Conservation (phyloP, 1,140 invertebrate genomes). For the Aethina tumida region DNA sequence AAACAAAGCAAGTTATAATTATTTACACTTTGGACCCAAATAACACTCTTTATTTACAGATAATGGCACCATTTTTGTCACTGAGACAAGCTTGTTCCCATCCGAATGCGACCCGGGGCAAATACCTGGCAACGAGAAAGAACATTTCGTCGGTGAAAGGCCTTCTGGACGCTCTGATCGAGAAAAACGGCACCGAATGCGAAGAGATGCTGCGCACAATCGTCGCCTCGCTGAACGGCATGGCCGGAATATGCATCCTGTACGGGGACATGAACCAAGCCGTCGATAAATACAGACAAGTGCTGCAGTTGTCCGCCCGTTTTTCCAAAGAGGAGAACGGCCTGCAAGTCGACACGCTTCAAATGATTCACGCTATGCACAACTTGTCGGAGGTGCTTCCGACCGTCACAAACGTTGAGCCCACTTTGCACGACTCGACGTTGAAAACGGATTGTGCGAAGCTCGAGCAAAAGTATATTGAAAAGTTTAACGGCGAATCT, state of each 20-base stretch:
- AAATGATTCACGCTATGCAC: slow-evolving; percentile 57
- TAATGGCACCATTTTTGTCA: slow-evolving; percentile 54
- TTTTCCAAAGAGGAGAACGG: slow-evolving; percentile 36
- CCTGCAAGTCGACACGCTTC: slow-evolving; percentile 38
- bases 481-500: slow-evolving; percentile 33
- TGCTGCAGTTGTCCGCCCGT: slow-evolving; percentile 45
- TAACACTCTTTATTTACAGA: slow-evolving; percentile 23
- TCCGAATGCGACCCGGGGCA: slow-evolving; percentile 48
- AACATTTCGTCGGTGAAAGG: slow-evolving; percentile 58
- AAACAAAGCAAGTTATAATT: slow-evolving; percentile 25
- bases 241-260: slow-evolving; percentile 55
- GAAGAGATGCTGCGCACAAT: slow-evolving; percentile 54
- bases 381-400: slow-evolving; percentile 51
- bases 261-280: slow-evolving; percentile 43
- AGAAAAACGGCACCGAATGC: slow-evolving; percentile 51
- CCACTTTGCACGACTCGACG: slow-evolving; percentile 43
- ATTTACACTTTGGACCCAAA: no score
- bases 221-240: slow-evolving; percentile 55
- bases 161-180: slow-evolving; percentile 52
- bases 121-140: slow-evolving; percentile 46
- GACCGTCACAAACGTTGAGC: slow-evolving; percentile 29
- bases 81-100: slow-evolving; percentile 65
- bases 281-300: slow-evolving; percentile 49
- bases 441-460: slow-evolving; percentile 41
- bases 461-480: slow-evolving; percentile 52